These are phyloP conservation scores for Xyrichtys novacula DNA, from an alignment of 2,797 vertebrate genomes.

Conservation along the genomic window DNA sequence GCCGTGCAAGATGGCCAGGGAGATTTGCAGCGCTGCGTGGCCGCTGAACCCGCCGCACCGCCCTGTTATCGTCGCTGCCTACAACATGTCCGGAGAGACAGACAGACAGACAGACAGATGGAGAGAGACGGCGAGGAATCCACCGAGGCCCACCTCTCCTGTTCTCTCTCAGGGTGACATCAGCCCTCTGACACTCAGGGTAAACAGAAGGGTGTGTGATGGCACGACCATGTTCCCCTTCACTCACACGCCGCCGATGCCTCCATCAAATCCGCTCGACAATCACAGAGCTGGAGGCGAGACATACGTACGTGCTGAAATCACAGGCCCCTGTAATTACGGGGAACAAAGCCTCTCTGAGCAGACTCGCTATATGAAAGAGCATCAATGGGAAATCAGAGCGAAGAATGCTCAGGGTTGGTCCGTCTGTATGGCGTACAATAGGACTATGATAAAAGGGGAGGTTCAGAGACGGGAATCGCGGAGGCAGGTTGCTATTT, in stretches of 20 bases:
- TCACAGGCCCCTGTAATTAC: constrained; percentile 79
- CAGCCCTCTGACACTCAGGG: constrained; percentile 66
- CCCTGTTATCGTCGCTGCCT: constrained; percentile 72
- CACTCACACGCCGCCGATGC: constrained; percentile 67
- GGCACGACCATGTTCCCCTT: constrained; percentile 55
- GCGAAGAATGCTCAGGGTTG: constrained; percentile 64
- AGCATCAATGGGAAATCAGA: constrained; percentile 71
- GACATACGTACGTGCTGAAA: constrained; percentile 61
- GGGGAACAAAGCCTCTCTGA: constrained; percentile 75
- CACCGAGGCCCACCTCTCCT: constrained; percentile 55
- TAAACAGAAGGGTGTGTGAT: constrained; percentile 68
- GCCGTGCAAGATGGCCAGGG: constrained; percentile 76
- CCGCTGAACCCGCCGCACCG: constrained; percentile 56
- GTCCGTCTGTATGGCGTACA: constrained; percentile 53
- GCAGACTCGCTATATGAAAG: constrained; percentile 62
- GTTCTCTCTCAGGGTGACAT: constrained; percentile 71
- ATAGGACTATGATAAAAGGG: constrained; percentile 72
- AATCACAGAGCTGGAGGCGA: constrained; percentile 68
- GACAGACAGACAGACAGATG: constrained; percentile 44
- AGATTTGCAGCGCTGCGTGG: constrained; percentile 75
- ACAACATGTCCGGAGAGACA: constrained; percentile 71
- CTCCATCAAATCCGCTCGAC: constrained; percentile 72
- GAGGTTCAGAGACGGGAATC: constrained; percentile 67
- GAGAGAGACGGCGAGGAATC: constrained; percentile 45
- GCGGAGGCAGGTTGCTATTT: constrained; percentile 73